Percentiles rank a stretch among this genome's conserved stretches.
These are phyloP conservation scores for Ichneumoninae sp. DNA, from an alignment of 2,888 invertebrate genomes.

Conservation along the genomic window DNA sequence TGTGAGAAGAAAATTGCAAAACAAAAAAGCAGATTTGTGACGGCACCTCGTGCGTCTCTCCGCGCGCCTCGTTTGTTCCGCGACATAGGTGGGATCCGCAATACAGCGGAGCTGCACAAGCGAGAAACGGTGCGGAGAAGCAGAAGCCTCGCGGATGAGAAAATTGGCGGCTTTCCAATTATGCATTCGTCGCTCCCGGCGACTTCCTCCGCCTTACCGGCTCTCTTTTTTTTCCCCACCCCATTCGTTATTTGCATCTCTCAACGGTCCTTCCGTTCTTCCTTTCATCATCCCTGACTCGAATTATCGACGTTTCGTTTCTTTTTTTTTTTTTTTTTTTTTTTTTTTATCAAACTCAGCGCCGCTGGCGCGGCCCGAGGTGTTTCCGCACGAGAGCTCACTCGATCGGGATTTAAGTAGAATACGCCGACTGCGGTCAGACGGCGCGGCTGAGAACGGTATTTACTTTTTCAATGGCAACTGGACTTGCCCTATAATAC, in stretches of 20 bases:
- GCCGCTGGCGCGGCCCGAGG: too few species aligned
- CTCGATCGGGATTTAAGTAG: slow-evolving; percentile 24
- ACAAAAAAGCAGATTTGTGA: slow-evolving; percentile 16
- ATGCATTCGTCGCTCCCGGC: slow-evolving; percentile 57
- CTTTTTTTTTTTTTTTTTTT: slow-evolving; percentile 2
- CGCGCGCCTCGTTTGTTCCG: slow-evolving; percentile 1
- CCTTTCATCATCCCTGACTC: slow-evolving; percentile 25
- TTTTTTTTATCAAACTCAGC: slow-evolving; percentile 19
- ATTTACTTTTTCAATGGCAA: slow-evolving; percentile 1
- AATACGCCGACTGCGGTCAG: slow-evolving; percentile 5
- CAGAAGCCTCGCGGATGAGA: slow-evolving; percentile 33
- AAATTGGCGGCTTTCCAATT: slow-evolving; percentile 64
- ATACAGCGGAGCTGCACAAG: not conserved
- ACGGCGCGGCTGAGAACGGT: slow-evolving; percentile 23
- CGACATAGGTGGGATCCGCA: slow-evolving; percentile 14
- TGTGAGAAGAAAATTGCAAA: not conserved
- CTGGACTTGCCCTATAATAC: not conserved
- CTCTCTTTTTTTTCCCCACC: slow-evolving; percentile 26
- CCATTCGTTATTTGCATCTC: slow-evolving; percentile 60
- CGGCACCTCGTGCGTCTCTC: slow-evolving; percentile 14
- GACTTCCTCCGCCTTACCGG: slow-evolving; percentile 47
- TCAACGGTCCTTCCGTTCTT: slow-evolving; percentile 41
- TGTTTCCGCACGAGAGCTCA: not conserved
- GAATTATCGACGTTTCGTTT: slow-evolving; percentile 40
- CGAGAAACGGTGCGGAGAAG: slow-evolving; percentile 23